phyloP scores from a whole-genome alignment of 2,797 vertebrate species.

The Smutsia temminckii region DNA sequence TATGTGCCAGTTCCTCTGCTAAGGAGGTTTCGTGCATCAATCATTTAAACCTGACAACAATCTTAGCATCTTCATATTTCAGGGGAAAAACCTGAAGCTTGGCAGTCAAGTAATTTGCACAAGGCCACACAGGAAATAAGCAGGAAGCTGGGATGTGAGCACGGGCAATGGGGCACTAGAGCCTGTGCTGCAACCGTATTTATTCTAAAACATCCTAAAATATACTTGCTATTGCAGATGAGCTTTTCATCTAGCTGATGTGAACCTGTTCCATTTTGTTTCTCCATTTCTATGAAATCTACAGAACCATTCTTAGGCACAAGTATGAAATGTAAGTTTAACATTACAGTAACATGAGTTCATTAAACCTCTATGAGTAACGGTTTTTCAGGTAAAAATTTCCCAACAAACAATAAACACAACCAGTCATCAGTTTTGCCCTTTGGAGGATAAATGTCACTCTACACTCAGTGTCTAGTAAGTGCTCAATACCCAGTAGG shows the following conservation, averaged over 20 bases:
- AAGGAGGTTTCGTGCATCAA: background rate
- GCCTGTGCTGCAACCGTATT: background rate
- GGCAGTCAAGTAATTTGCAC: background rate
- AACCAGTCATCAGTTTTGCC: background rate
- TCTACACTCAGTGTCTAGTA: background rate
- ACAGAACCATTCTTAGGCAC: background rate
- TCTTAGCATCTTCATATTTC: background rate
- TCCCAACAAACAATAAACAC: background rate
- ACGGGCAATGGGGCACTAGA: background rate
- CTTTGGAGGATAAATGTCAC: background rate
- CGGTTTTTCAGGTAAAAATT: background rate
- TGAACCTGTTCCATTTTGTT: background rate
- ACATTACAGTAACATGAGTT: background rate
- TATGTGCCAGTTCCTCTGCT: background rate
- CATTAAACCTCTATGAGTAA: background rate
- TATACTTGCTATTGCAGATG: background rate
- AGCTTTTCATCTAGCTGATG: background rate
- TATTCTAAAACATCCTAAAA: background rate
- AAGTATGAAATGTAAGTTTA: background rate
- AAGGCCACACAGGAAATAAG: background rate
- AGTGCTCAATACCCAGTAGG: background rate
- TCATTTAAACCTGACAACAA: background rate
- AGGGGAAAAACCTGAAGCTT: background rate
- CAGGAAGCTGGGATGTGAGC: background rate
- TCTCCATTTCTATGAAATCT: background rate